Base-by-base conservation (phyloP, 1,140 invertebrate species). In the Hermatobates lingyangjiaoensis region DNA sequence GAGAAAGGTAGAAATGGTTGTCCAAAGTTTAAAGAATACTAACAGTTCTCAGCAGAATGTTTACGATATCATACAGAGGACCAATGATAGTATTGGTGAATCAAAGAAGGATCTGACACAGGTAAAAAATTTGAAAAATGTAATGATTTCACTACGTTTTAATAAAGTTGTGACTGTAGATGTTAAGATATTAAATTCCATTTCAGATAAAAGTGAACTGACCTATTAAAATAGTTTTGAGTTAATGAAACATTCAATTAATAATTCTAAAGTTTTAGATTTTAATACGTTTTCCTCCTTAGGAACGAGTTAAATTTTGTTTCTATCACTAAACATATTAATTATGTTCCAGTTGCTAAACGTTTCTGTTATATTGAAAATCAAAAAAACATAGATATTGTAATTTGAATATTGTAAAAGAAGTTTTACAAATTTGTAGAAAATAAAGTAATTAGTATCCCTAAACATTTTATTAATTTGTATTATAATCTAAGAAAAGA, bases 1-100 rank as follows among this genome's bases (percentile, higher is more conserved):
- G 42, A 61, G 71, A 27, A 72, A 68, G 28, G 75, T 75, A 2
- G 62, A 76, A 54, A 63, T 69, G 49, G 76, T 86, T 1, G 61
- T 72, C 2, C 60, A 71, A 23, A 66, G 74, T 4, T 59, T 86
- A 27, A 66, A 71, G 39, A 80, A 86, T 45, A 83, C 88, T 1
- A 68, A 76, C 57, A 70, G 69, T 3, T 85, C 83, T 1, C 90
- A 95, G 66, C 68, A 75, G 28, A 74, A 76, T 52, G 89, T 90
- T 1, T 72, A 80, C 57, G 64, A 66, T 42, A 84, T 87, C 28
- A 91, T 94, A 57, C 68, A 78, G 30, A 77, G 79, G 62, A 88
- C 89, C 0, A 80, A 81, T 52, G 68, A 69, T 26, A 83, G 92
- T 60, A 90, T 94, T 30, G 65, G 68, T 26, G 68, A 76, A 50